Conservation (phyloP, 2,797 vertebrate species). For the Vespertilio murinus region DNA sequence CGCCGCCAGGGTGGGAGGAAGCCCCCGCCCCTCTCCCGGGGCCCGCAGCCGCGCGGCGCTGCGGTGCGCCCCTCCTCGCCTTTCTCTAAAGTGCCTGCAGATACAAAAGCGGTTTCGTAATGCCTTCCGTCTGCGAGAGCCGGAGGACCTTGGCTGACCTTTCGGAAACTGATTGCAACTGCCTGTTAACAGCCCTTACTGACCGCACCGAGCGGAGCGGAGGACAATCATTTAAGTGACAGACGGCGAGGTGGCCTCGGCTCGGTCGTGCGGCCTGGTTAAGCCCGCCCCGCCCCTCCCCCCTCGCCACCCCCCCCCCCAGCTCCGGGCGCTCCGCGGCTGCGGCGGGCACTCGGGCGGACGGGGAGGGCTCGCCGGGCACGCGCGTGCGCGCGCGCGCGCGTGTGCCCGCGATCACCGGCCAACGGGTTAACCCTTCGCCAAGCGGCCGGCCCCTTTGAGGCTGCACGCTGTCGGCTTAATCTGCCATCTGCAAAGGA, state of each 20-base stretch:
- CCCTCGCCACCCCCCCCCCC: background rate
- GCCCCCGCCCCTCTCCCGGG: background rate
- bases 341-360: constrained; percentile 31
- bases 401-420: constrained; percentile 48
- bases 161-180: constrained; percentile 81
- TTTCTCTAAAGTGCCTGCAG: constrained; percentile 78
- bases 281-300: constrained; percentile 74
- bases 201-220: constrained; percentile 67
- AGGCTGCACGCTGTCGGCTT: constrained; percentile 62
- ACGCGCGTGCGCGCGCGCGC: background rate
- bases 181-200: constrained; percentile 74
- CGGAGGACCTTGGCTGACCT: constrained; percentile 83
- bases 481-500: constrained; percentile 73
- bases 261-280: constrained; percentile 80
- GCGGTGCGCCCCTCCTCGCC: constrained; percentile 71
- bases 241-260: constrained; percentile 81
- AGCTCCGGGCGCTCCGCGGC: constrained; percentile 58
- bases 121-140: constrained; percentile 77
- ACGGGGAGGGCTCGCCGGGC: constrained; percentile 45
- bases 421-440: constrained; percentile 73
- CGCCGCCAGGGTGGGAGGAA: background rate
- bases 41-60: constrained; percentile 56
- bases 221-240: constrained; percentile 74
- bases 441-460: constrained; percentile 64
- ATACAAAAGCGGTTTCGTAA: constrained; percentile 85